Base-by-base conservation (phyloP, 2,797 vertebrate species). In the Characodon lateralis region DNA sequence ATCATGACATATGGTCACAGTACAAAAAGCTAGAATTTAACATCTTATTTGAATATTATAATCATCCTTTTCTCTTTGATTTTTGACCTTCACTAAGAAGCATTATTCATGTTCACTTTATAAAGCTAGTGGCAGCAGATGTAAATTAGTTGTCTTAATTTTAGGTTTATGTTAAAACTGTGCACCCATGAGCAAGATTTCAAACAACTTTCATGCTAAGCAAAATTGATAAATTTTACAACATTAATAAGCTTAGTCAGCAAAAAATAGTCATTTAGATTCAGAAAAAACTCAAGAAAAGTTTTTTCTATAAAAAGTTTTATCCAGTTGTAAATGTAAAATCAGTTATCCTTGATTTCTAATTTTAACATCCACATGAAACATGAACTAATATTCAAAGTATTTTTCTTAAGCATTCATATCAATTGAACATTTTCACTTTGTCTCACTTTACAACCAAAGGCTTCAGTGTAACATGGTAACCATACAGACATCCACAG, bases 31-130 rank as follows among this genome's bases (percentile, higher is more conserved):
- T 56, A 0, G 20, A 65, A 69, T 61, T 7, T 26, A 56, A 58
- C 39, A 66, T 65, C 56, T 5, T 53, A 28, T 31, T 76, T 0
- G 80, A 69, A 81, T 75, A 13, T 41, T 55, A 46, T 70, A 46
- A 69, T 43, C 24, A 46, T 69, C 24, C 24, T 26, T 14, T 6
- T 70, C n/a, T 55, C 8, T 31, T 28, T 28, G 46, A 39, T 41
- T 58, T 76, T 63, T 68, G 22, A 73, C 51, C 59, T 68, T 72
- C 24, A 26, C 28, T 68, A 0, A 31, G 24, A 22, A 71, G 28
- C 41, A 43, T 82, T 14, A 50, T 73, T 41, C 46, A 56, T 56
- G 28, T 41, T 74, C 43, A 46, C 18, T 46, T 26, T 41, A 13
- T 71, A 0, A 26, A 46, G 24, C 35, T n/a, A 59, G 24, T 6